These are phyloP conservation scores for Oxycera nigricornis DNA, from an alignment of 2,888 invertebrate genomes.

Conservation along the genomic window DNA sequence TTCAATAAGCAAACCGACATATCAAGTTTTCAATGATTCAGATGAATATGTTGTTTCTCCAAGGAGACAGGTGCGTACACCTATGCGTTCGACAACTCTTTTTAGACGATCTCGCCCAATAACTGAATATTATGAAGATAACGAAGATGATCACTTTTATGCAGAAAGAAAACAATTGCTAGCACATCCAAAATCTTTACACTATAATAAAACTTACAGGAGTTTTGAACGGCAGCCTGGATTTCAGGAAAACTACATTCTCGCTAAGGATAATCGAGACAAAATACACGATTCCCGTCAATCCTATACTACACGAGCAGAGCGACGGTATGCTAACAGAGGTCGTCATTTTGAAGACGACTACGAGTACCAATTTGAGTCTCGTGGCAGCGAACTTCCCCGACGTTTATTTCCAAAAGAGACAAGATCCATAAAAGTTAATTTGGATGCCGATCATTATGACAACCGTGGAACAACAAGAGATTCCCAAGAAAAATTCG, in stretches of 20 bases:
- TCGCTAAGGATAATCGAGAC: background rate
- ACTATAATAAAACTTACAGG: background rate
- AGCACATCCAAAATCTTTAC: background rate
- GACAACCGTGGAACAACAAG: background rate
- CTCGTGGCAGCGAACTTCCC: background rate
- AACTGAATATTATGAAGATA: constrained; percentile 18
- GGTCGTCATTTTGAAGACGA: constrained; percentile 1
- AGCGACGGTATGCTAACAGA: background rate
- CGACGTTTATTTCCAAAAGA: background rate
- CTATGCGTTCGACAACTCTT: background rate
- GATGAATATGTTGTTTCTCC: constrained; percentile 6
- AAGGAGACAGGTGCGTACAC: background rate
- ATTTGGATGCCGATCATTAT: background rate
- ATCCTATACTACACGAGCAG: background rate
- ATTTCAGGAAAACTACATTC: background rate
- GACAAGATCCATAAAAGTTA: background rate
- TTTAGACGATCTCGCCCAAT: constrained; percentile 6
- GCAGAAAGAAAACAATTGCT: background rate
- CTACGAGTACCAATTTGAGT: background rate
- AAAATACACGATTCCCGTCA: background rate
- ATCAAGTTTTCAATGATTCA: background rate
- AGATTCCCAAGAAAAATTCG: background rate
- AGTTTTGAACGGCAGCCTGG: background rate
- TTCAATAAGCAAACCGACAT: background rate
- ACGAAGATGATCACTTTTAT: constrained; percentile 3